Evolutionary conservation across 1,140 invertebrate genomes (phyloP), one percentile per base, ranked within the genome.

Genomic region (Lineus longissimus): DNA sequence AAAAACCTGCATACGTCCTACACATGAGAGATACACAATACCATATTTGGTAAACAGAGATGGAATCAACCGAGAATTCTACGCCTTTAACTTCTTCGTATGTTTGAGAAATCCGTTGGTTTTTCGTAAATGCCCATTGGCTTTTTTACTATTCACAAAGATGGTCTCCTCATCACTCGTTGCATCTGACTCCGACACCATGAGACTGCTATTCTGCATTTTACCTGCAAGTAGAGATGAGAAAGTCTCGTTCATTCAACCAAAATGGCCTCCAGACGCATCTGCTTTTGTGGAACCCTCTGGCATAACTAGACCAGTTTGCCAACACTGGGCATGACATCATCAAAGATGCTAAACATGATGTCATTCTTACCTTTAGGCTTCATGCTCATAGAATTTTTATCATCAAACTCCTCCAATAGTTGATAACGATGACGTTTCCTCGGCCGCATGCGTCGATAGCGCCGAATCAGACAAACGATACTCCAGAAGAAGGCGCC

Each of bases 401-500:
- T 74, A 51, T 88, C 86, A 66, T 70, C 70, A 59, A 85, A 83
- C 40, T 84, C 81, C 60, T 86, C 86, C 15, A 89, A 81, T 19
- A 89, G 74, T 15, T 87, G 85, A 72, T 89, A 89, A 22, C 85
- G 84, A 64, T 81, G 78, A 29, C 79, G 64, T 61, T 79, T 82
- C 45, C 73, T 70, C 1, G 71, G 63, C 58, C 71, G 84, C 81
- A 69, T 62, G 27, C 82, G 64, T 73, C 86, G 88, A 45, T 59
- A 56, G 11, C 58, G 45, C 41, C 58, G 25, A 59, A 36, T 59
- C n/a, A 11, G 11, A 70, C 88, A 91, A 47, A 89, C 79, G 19
- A 88, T 73, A 36, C 86, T 86, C 91, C 91, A 92, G 55, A 89
- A 80, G 33, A 87, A 75, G 31, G 86, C 87, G 25, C 88, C 84